phyloP scores from a whole-genome alignment of 2,113 vertebrate genomes.

The Tachuris rubrigastra region DNA sequence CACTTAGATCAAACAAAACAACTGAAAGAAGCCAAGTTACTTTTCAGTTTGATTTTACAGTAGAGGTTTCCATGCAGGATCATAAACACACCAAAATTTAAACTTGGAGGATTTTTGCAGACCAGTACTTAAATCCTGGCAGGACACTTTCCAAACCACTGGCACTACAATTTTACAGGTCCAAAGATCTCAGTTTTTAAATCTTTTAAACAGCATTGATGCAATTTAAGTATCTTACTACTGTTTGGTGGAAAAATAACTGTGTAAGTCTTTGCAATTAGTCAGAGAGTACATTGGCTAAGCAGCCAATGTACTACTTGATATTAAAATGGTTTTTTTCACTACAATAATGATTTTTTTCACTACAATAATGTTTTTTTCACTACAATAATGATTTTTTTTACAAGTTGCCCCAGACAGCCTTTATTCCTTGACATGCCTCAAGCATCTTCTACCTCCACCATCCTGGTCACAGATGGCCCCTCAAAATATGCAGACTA shows the following conservation, averaged over 20 bases:
- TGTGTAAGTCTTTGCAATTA: not conserved
- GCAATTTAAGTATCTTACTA: not conserved
- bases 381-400: not conserved
- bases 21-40: not conserved
- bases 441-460: not conserved
- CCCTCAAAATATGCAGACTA: not conserved
- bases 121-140: not conserved
- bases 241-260: not conserved
- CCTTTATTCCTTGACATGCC: rapidly evolving
- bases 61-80: not conserved
- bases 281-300: rapidly evolving
- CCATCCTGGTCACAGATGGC: not conserved
- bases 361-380: not conserved
- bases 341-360: not conserved
- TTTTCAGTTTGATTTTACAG: not conserved
- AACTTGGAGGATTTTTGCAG: not conserved
- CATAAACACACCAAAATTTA: not conserved
- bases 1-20: not conserved
- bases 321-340: not conserved
- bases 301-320: not conserved
- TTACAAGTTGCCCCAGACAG: not conserved
- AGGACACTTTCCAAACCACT: not conserved
- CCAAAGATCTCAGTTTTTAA: not conserved
- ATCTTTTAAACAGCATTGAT: not conserved
- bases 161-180: not conserved